Conservation (phyloP, 2,888 invertebrate genomes). For the Caenorhabditis drosophilae region DNA sequence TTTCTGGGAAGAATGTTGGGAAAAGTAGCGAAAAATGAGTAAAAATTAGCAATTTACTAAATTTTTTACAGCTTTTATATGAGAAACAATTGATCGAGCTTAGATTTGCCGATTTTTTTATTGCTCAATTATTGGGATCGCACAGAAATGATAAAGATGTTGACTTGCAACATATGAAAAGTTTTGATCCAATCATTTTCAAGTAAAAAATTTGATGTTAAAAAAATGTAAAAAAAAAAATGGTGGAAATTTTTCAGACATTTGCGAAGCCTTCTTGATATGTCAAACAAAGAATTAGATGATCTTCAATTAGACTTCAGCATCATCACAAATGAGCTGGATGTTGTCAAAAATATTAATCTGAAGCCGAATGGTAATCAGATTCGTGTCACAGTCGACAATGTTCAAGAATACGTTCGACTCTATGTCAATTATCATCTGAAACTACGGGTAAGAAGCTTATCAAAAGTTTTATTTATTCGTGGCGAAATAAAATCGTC, state of each 20-base stretch:
- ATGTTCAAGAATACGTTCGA: constrained; percentile 94
- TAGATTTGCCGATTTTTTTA: constrained; percentile 92
- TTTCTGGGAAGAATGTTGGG: constrained; percentile 92
- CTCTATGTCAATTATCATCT: constrained; percentile 93
- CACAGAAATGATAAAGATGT: constrained; percentile 23
- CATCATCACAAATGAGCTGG: constrained; percentile 43
- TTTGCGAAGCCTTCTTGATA: constrained; percentile 21
- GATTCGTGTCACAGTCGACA: constrained; percentile 87
- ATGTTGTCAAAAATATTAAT: constrained; percentile 75
- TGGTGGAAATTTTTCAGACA: constrained; percentile 15
- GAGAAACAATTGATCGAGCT: constrained; percentile 92
- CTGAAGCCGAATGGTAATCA: constrained; percentile 87
- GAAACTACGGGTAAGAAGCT: constrained; percentile 78
- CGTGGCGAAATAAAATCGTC: background rate
- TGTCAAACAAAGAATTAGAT: constrained; percentile 26
- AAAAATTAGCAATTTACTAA: background rate
- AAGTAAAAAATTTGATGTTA: constrained; percentile 26
- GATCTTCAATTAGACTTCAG: constrained; percentile 50
- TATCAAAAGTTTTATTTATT: background rate
- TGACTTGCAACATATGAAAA: constrained; percentile 48
- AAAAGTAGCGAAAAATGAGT: constrained; percentile 78
- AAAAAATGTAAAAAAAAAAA: background rate
- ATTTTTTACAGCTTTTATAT: constrained; percentile 80
- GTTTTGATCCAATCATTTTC: constrained; percentile 42
- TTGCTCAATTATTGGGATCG: constrained; percentile 79